Conservation (phyloP, 2,888 invertebrate species). For the Cheilosia urbana region DNA sequence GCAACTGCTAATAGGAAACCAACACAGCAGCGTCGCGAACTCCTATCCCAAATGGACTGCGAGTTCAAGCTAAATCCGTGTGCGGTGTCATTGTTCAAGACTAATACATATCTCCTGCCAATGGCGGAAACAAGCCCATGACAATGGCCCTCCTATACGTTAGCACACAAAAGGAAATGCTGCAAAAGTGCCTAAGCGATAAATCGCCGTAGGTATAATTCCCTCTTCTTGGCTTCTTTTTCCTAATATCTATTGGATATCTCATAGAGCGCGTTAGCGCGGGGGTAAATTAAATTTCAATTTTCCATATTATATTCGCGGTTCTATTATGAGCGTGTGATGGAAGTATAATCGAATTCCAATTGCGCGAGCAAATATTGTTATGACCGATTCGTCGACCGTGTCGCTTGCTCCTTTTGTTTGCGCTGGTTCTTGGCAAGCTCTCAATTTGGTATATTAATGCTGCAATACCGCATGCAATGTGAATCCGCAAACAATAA, state of each 20-base stretch:
- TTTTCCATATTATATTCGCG: constrained; percentile 61
- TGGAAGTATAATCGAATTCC: constrained; percentile 42
- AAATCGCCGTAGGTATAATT: constrained; percentile 47
- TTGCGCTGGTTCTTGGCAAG: constrained; percentile 17
- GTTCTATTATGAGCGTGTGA: constrained; percentile 22
- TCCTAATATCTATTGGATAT: constrained; percentile 12
- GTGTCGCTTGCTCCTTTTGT: constrained; percentile 9
- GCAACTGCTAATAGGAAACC: constrained; percentile 20
- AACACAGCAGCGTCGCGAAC: background rate
- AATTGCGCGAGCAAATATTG: constrained; percentile 24
- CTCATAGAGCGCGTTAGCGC: constrained; percentile 2
- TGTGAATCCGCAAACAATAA: constrained; percentile 6
- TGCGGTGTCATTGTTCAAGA: constrained; percentile 27
- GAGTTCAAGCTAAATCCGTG: constrained; percentile 1
- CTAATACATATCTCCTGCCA: constrained; percentile 38
- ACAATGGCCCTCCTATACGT: constrained; percentile 24
- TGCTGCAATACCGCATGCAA: constrained; percentile 2
- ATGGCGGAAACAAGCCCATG: constrained; percentile 34
- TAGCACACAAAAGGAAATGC: constrained; percentile 39
- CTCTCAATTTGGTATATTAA: constrained; percentile 16
- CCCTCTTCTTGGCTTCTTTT: background rate
- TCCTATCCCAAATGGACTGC: constrained; percentile 2
- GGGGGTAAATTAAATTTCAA: constrained; percentile 59
- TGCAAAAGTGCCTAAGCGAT: constrained; percentile 33
- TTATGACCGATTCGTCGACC: constrained; percentile 27